Evolutionary conservation across 2,797 vertebrate genomes (phyloP).

Genomic region (Alauda arvensis): DNA sequence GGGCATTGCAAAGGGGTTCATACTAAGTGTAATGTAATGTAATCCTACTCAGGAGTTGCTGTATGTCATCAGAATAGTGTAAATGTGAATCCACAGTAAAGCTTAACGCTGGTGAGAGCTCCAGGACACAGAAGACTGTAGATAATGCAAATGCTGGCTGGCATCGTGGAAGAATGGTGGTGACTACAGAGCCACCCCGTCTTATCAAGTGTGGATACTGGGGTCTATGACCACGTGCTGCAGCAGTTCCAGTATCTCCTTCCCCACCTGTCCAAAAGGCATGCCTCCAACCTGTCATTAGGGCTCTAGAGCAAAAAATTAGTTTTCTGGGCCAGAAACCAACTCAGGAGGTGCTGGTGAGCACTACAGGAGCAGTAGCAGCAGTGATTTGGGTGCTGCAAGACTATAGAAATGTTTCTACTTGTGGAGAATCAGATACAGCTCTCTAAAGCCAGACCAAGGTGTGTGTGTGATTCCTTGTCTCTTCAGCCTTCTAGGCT

Average conservation of each 20-base stretch:
- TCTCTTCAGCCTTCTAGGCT: not conserved
- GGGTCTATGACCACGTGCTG: not conserved
- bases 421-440: not conserved
- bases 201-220: not conserved
- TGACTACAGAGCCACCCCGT: not conserved
- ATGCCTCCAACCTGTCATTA: not conserved
- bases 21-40: not conserved
- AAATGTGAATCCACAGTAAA: not conserved
- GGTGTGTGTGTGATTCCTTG: not conserved
- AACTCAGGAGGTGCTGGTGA: not conserved
- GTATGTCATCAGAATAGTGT: not conserved
- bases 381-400: not conserved
- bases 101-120: not conserved
- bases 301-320: not conserved
- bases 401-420: not conserved
- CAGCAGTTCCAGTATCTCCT: not conserved
- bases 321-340: not conserved
- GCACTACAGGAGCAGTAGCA: not conserved
- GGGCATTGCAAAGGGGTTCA: not conserved
- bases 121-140: not conserved
- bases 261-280: not conserved
- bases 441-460: not conserved
- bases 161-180: accelerated
- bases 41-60: not conserved
- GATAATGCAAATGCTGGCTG: not conserved